phyloP scores from a whole-genome alignment of 23 tunicate species.

The Corella eumyota region DNA sequence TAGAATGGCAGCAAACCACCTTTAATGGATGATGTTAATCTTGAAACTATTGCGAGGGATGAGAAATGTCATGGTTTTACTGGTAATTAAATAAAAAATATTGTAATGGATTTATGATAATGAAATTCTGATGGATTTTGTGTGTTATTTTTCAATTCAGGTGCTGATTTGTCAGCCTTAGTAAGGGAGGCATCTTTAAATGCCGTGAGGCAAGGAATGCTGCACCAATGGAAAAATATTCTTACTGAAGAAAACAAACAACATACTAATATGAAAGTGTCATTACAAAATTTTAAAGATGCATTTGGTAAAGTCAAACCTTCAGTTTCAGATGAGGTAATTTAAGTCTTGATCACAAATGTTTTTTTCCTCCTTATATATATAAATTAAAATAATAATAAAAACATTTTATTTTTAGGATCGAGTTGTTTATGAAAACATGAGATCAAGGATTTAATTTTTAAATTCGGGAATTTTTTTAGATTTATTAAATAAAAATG shows the following conservation, averaged over 20 bases:
- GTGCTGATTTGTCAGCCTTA: constrained; percentile 80
- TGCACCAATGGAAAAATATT: constrained; percentile 27
- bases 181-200: constrained; percentile 73
- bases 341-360: no score
- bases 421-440: constrained; percentile 15
- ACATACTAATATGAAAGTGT: constrained; percentile 6
- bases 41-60: constrained; percentile 30
- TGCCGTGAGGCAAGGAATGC: constrained; percentile 26
- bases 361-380: no score
- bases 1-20: constrained; percentile 69
- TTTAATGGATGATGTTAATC: constrained; percentile 27
- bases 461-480: no score
- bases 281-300: constrained; percentile 25
- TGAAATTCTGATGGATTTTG: no score
- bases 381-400: no score
- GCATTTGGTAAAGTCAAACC: constrained; percentile 56
- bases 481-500: no score
- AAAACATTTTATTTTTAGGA: constrained; percentile 20
- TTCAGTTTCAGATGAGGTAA: constrained; percentile 48
- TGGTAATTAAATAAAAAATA: constrained; percentile 46
- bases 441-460: no score
- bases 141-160: constrained; percentile 19
- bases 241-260: constrained; percentile 13
- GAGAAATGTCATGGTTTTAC: constrained; percentile 58
- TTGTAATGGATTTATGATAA: no score